phyloP scores from a whole-genome alignment of 2,888 invertebrate genomes.

The Yponomeuta malinellus region DNA sequence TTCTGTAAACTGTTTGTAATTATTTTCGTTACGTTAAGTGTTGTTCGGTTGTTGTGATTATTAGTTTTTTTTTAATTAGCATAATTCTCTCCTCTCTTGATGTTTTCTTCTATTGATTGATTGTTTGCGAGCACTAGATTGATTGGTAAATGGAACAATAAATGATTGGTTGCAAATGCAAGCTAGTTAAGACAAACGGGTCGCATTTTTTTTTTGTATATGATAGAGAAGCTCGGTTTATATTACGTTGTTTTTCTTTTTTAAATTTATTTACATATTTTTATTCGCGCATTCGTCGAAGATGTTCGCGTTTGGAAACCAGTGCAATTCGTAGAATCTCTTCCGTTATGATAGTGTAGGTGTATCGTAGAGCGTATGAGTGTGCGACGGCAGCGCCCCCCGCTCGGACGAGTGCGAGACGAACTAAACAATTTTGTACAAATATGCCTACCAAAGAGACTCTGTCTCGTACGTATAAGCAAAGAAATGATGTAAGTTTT shows the following conservation, averaged over 20 bases:
- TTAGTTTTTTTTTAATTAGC: constrained; percentile 59
- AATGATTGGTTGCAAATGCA: constrained; percentile 26
- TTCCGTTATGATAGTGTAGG: constrained; percentile 73
- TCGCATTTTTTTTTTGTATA: constrained; percentile 75
- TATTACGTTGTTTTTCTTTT: constrained; percentile 72
- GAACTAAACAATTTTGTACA: constrained; percentile 73
- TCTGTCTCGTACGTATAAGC: constrained; percentile 76
- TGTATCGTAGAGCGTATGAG: constrained; percentile 60
- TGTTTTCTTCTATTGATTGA: constrained; percentile 37
- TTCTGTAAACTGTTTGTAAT: constrained; percentile 73
- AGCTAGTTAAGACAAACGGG: constrained; percentile 59
- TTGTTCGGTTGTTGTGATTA: constrained; percentile 77
- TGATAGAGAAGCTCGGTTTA: constrained; percentile 39
- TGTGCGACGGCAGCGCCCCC: constrained; percentile 51
- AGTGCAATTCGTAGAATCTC: constrained; percentile 76
- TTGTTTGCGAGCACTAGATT: background rate
- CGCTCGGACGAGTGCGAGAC: constrained; percentile 48
- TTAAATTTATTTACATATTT: constrained; percentile 57
- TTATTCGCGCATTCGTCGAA: constrained; percentile 68
- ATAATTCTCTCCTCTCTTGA: constrained; percentile 34
- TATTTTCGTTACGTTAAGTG: constrained; percentile 71
- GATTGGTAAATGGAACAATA: constrained; percentile 26
- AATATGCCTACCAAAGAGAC: constrained; percentile 78
- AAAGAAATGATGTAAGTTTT: constrained; percentile 69
- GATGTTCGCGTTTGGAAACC: constrained; percentile 73